phyloP scores from a whole-genome alignment of 2,888 invertebrate species.

The Trichopria drosophilae region DNA sequence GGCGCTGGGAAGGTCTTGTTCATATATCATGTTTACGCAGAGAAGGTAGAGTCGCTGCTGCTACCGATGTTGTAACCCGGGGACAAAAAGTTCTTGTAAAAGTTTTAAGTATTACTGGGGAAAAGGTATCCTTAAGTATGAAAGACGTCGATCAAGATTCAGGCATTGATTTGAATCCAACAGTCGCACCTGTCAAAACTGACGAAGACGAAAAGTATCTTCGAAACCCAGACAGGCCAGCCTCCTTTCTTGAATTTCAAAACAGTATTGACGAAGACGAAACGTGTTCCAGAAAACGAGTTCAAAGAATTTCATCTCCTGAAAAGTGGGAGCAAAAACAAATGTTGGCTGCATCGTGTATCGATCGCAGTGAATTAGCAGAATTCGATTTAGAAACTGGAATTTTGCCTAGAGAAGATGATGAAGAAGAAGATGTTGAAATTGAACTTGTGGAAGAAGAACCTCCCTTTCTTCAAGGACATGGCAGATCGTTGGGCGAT shows the following conservation, averaged over 20 bases:
- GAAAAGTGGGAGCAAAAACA: constrained; percentile 98
- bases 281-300: constrained; percentile 78
- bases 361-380: constrained; percentile 77
- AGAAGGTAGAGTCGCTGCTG: constrained; percentile 91
- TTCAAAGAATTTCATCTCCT: constrained; percentile 91
- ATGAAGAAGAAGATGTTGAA: constrained; percentile 96
- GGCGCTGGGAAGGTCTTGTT: constrained; percentile 92
- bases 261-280: constrained; percentile 74
- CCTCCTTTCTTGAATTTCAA: constrained; percentile 59
- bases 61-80: constrained; percentile 87
- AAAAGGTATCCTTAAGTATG: constrained; percentile 85
- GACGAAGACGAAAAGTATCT: constrained; percentile 69
- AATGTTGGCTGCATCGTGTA: constrained; percentile 57
- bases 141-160: constrained; percentile 96
- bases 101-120: constrained; percentile 89
- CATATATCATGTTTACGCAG: constrained; percentile 93
- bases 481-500: constrained; percentile 87
- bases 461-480: constrained; percentile 90
- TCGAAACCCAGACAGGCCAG: constrained; percentile 91
- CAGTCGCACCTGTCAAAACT: constrained; percentile 68
- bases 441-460: constrained; percentile 99
- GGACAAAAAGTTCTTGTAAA: constrained; percentile 87
- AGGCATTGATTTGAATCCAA: constrained; percentile 92
- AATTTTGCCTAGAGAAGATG: constrained; percentile 83
- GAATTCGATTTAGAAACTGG: constrained; percentile 98